phyloP scores from a whole-genome alignment of 1,140 invertebrate genomes.

The Hyposmocoma kahamanoa region DNA sequence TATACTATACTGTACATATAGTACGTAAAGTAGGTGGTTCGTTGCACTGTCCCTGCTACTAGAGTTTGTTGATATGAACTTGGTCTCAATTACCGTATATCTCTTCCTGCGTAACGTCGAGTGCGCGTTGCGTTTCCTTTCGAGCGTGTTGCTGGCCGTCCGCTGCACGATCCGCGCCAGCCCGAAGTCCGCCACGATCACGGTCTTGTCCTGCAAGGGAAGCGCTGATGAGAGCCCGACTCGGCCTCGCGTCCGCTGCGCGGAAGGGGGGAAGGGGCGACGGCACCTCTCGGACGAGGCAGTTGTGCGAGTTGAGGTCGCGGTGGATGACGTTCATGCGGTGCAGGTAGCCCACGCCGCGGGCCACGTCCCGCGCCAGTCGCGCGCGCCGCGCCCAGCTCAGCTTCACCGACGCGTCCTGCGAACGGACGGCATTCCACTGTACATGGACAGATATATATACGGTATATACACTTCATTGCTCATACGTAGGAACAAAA shows the following conservation, averaged over 20 bases:
- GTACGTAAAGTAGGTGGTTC: no score
- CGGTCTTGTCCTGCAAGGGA: conserved; percentile 82
- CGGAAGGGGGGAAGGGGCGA: background rate
- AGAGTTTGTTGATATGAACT: no score
- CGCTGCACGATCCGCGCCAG: conserved; percentile 88
- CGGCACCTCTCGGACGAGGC: conserved; percentile 87
- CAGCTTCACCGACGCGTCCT: conserved; percentile 78
- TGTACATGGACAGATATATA: background rate
- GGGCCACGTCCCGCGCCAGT: conserved; percentile 93
- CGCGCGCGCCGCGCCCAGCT: conserved; percentile 89
- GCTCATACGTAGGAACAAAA: no score
- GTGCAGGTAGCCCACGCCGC: conserved; percentile 95
- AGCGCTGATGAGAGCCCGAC: background rate
- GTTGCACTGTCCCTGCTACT: no score
- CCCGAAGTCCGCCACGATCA: conserved; percentile 96
- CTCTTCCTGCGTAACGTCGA: conserved; percentile 67
- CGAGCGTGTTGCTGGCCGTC: conserved; percentile 59
- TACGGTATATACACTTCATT: no score
- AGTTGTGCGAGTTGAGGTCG: conserved; percentile 97
- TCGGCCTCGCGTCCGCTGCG: background rate
- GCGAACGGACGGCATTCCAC: background rate
- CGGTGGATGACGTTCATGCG: conserved; percentile 95
- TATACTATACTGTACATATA: no score
- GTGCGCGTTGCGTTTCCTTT: conserved; percentile 28
- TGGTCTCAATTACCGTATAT: conserved; percentile 70